Conservation (phyloP, 2,888 invertebrate genomes). For the Biston stratarius region DNA sequence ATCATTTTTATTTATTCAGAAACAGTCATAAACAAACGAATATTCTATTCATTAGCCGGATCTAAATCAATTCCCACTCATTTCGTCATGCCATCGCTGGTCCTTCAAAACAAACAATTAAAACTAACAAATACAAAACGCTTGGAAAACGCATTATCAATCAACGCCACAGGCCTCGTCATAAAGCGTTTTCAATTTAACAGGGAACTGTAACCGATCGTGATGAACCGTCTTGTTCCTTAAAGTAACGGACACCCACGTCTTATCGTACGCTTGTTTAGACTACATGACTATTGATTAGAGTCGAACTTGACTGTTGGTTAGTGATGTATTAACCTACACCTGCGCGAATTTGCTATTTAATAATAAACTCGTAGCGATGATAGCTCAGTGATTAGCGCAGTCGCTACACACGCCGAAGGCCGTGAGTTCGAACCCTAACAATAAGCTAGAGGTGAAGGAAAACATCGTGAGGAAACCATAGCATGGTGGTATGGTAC, state of each 20-base stretch:
- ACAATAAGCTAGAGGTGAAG: no score
- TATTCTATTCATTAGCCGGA: constrained; percentile 21
- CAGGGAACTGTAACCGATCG: constrained; percentile 64
- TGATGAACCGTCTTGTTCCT: constrained; percentile 72
- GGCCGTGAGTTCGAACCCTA: no score
- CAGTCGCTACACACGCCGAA: no score
- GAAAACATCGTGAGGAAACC: no score
- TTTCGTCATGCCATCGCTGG: constrained; percentile 35
- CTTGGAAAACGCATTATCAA: constrained; percentile 64
- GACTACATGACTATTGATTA: constrained; percentile 24
- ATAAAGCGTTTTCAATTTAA: constrained; percentile 77
- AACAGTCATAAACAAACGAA: constrained; percentile 10
- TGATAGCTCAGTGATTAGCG: no score
- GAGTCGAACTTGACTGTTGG: constrained; percentile 13
- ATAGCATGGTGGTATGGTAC: no score
- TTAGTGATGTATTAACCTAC: constrained; percentile 5
- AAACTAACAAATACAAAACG: constrained; percentile 48
- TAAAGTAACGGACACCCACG: constrained; percentile 72
- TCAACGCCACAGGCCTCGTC: constrained; percentile 67
- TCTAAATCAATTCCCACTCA: constrained; percentile 34
- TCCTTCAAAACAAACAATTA: constrained; percentile 39
- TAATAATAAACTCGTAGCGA: no score
- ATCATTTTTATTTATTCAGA: neutral
- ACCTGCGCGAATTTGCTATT: neutral
- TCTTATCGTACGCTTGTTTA: constrained; percentile 52